Percentiles rank a stretch among this genome's conserved stretches.
Evolutionary conservation across 2,113 vertebrate species (phyloP).

Genomic region (Telmatochromis sp.): DNA sequence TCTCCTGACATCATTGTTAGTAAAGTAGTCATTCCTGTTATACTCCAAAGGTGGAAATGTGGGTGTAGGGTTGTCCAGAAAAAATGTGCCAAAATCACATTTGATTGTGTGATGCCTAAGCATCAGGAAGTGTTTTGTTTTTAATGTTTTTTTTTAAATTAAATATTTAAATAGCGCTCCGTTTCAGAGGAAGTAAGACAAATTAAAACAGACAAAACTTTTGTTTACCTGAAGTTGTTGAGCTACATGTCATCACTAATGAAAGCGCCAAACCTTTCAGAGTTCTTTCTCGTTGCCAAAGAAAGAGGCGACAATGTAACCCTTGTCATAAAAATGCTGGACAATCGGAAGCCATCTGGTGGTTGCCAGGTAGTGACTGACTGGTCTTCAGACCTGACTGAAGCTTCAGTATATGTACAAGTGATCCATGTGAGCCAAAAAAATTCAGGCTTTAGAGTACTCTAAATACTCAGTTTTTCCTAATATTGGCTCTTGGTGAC

Average conservation of each 20-base stretch:
- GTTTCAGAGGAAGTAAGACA: not conserved
- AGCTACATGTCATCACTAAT: not conserved
- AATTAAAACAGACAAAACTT: not conserved
- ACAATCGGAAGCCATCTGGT: not conserved
- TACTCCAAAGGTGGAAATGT: not conserved
- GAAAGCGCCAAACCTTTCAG: not conserved
- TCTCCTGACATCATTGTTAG: not conserved
- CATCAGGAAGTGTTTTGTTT: not conserved
- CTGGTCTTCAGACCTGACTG: not conserved
- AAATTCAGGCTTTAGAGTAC: not conserved
- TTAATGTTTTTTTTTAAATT: fast-evolving
- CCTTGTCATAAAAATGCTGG: not conserved
- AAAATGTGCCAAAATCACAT: not conserved
- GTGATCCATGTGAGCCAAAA: not conserved
- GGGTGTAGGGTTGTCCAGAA: not conserved
- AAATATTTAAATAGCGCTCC: fast-evolving
- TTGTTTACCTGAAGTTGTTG: not conserved
- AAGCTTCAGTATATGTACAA: not conserved
- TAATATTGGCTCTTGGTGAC: not conserved
- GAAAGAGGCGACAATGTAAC: not conserved
- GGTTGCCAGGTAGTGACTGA: not conserved
- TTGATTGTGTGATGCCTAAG: not conserved
- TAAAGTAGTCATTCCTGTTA: not conserved
- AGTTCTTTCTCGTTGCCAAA: not conserved
- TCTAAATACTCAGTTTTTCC: not conserved